A percentile compares a stretch with the other conserved stretches of the same genome.
Evolutionary conservation across 2,888 invertebrate species (phyloP).

Genomic region (Drosophila cyrtoloma): DNA sequence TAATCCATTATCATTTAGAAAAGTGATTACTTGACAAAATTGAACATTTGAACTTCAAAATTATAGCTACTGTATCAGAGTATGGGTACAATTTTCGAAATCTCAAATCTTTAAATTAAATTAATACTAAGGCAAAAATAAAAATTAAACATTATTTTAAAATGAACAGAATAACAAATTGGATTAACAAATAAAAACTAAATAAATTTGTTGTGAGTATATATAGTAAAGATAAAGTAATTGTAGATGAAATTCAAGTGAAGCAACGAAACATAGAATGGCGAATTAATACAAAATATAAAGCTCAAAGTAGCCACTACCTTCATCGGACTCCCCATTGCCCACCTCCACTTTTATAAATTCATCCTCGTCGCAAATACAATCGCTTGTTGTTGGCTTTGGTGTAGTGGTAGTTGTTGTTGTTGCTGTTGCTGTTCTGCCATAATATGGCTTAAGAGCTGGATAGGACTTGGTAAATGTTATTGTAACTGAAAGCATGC

Average conservation of each 20-base stretch:
- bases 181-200: conserved; percentile 10
- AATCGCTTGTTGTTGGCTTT: conserved; percentile 62
- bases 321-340: conserved; percentile 61
- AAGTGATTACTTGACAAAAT: not conserved
- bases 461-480: conserved; percentile 78
- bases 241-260: conserved; percentile 7
- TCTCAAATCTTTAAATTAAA: conserved; percentile 4
- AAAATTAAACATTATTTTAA: conserved; percentile 1
- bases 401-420: conserved; percentile 36
- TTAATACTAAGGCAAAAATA: not conserved
- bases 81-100: not conserved
- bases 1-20: not conserved
- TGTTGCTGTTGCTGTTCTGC: conserved; percentile 35
- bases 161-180: conserved; percentile 1
- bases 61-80: not conserved
- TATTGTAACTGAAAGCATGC: conserved; percentile 81
- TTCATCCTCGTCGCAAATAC: conserved; percentile 73
- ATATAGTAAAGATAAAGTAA: conserved; percentile 24
- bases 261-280: not conserved
- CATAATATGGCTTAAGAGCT: conserved; percentile 52
- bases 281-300: conserved; percentile 39
- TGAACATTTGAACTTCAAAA: not conserved
- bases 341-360: conserved; percentile 49
- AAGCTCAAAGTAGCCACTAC: conserved; percentile 67
- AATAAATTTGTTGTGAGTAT: not conserved